Conservation (phyloP, 2,113 vertebrate species). For the Sebastes schlegelii region DNA sequence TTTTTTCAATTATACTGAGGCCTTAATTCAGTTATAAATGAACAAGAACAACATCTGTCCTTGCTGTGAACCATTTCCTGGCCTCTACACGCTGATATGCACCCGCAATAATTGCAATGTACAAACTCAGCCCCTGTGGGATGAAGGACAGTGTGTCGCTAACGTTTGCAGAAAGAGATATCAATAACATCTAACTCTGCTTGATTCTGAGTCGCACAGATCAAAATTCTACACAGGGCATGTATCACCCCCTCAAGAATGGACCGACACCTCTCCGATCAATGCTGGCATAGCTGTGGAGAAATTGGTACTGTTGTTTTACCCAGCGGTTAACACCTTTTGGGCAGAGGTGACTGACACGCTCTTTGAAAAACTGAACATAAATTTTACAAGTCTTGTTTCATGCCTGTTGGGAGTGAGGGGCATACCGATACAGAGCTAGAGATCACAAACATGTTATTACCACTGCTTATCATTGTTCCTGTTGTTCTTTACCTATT, state of each 20-base stretch:
- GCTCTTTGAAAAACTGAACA: constrained; percentile 15
- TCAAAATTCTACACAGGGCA: not conserved
- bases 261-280: constrained; percentile 16
- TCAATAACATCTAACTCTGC: not conserved
- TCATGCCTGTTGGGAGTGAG: constrained; percentile 14
- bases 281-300: constrained; percentile 10
- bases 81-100: not conserved
- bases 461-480: not conserved
- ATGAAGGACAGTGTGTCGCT: constrained; percentile 5
- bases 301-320: not conserved
- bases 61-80: constrained; percentile 4
- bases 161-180: not conserved
- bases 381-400: not conserved
- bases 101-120: not conserved
- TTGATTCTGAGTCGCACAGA: not conserved
- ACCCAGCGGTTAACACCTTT: constrained; percentile 1
- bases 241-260: constrained; percentile 2
- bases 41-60: not conserved
- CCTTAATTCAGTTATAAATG: not conserved
- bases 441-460: not conserved
- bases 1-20: not conserved
- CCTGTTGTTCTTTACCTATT: not conserved
- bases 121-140: not conserved
- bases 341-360: constrained; percentile 24
- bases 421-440: not conserved